Evolutionary conservation across 2,888 invertebrate species (phyloP).

Genomic region (Philonicus albiceps): DNA sequence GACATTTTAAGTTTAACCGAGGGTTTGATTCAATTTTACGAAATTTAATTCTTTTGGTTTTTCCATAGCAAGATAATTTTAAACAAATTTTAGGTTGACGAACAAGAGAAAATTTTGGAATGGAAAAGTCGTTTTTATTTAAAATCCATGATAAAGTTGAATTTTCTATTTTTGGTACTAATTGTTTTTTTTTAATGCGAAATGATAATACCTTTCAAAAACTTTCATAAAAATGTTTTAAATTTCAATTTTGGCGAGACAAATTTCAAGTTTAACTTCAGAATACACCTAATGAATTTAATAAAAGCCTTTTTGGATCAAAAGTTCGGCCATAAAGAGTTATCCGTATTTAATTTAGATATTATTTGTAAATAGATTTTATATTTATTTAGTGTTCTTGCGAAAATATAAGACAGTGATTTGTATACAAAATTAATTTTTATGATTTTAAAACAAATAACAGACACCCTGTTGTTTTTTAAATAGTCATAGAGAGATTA

Average conservation of each 20-base stretch:
- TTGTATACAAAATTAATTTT: neutral
- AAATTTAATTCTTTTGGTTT: too few relatives aligned
- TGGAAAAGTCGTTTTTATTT: neutral
- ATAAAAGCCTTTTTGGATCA: too few relatives aligned
- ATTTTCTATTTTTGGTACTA: neutral
- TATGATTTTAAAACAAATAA: neutral
- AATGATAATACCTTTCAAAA: too few relatives aligned
- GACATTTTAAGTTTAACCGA: neutral
- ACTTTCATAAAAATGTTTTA: too few relatives aligned
- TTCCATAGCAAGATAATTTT: too few relatives aligned
- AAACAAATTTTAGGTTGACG: neutral
- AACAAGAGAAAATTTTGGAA: neutral
- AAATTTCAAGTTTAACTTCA: too few relatives aligned
- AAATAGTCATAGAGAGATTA: neutral
- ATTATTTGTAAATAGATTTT: neutral
- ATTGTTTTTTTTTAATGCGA: neutral
- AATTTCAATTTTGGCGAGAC: too few relatives aligned
- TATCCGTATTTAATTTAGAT: neutral
- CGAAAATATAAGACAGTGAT: too few relatives aligned
- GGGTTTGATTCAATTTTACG: neutral
- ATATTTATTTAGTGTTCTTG: neutral
- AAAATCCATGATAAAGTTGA: neutral
- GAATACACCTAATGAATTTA: too few relatives aligned
- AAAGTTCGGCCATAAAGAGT: neutral
- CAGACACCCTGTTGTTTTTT: neutral